Evolutionary conservation across 2,888 invertebrate genomes (phyloP).

Genomic region (Holacanthella duospinosa): DNA sequence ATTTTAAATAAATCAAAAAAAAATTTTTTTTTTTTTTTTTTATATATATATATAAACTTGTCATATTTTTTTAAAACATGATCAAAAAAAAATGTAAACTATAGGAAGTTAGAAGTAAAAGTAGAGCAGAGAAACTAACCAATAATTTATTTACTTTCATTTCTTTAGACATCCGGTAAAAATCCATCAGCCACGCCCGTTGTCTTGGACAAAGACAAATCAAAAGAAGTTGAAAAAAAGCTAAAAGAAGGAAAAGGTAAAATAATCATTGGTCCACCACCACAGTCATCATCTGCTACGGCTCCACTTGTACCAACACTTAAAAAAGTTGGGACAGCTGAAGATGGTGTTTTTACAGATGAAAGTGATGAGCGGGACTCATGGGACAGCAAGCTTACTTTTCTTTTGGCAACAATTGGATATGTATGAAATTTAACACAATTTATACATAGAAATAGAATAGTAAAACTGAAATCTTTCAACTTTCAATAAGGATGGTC

Average conservation of each 20-base stretch:
- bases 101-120: too few species aligned
- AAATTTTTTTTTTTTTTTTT: neutral
- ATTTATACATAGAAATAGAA: too few species aligned
- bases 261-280: neutral
- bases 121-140: neutral
- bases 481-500: too few species aligned
- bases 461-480: too few species aligned
- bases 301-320: neutral
- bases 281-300: neutral
- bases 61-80: too few species aligned
- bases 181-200: neutral
- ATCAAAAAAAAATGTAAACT: too few species aligned
- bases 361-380: constrained; percentile 70
- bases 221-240: neutral
- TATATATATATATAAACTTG: too few species aligned
- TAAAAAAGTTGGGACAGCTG: constrained; percentile 20
- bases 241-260: constrained; percentile 12
- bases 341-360: constrained; percentile 41
- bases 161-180: neutral
- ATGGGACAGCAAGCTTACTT: constrained; percentile 88
- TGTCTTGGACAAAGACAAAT: constrained; percentile 5
- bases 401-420: constrained; percentile 82
- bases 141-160: neutral
- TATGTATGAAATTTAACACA: too few species aligned
- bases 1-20: too few species aligned